Evolutionary conservation across 2,888 invertebrate species (phyloP).

Genomic region (Mycalesis mineus): DNA sequence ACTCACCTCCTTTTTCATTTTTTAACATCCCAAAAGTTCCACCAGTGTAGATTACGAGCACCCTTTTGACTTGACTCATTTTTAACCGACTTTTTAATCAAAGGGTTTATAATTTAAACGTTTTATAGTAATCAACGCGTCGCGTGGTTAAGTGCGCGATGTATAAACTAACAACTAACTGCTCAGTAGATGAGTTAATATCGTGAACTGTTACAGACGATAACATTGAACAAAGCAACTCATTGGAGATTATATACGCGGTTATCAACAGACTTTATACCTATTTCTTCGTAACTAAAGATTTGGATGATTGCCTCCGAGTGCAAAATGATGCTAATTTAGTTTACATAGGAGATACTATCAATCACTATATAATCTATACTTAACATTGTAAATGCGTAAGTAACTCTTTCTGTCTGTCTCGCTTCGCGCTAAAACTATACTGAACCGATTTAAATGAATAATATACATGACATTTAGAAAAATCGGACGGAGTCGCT

Average conservation of each 20-base stretch:
- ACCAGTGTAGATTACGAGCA: conserved; percentile 88
- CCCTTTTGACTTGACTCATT: conserved; percentile 48
- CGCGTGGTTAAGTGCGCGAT: neutral
- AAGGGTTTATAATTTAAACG: neutral
- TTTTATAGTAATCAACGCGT: neutral
- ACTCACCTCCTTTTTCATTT: conserved; percentile 86
- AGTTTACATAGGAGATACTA: neutral
- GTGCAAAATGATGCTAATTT: neutral
- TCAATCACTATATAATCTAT: too few relatives aligned
- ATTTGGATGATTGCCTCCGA: neutral
- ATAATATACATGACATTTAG: too few relatives aligned
- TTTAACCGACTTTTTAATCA: neutral
- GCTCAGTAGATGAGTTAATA: neutral
- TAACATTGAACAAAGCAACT: neutral
- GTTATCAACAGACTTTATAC: neutral
- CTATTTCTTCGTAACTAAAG: neutral
- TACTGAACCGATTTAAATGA: too few relatives aligned
- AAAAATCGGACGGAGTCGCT: too few relatives aligned
- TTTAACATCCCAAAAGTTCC: conserved; percentile 98
- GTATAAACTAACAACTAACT: neutral
- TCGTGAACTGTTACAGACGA: neutral
- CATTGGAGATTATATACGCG: neutral
- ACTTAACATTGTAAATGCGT: too few relatives aligned
- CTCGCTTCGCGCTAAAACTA: too few relatives aligned
- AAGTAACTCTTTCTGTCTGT: too few relatives aligned